Conservation (phyloP, 1,140 invertebrate species). For the Sesamia nonagrioides region DNA sequence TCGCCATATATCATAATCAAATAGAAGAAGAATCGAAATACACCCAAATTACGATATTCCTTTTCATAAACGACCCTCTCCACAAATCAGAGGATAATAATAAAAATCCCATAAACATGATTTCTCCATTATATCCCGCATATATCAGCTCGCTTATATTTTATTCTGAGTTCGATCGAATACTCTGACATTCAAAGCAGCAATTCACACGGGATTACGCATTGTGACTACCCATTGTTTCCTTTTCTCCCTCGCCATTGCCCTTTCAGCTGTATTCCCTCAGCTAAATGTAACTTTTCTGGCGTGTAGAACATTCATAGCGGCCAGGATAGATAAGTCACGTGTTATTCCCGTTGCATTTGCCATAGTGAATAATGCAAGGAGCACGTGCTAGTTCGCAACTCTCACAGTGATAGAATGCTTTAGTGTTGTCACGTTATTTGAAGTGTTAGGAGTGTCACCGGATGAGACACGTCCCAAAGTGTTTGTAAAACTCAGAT, state of each 20-base stretch:
- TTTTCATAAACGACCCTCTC: slow-evolving; percentile 25
- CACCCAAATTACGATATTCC: slow-evolving; percentile 10
- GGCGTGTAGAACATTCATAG: slow-evolving; percentile 67
- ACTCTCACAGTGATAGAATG: slow-evolving; percentile 70
- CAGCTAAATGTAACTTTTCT: slow-evolving; percentile 59
- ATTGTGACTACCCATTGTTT: slow-evolving; percentile 45
- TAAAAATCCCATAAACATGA: slow-evolving; percentile 34
- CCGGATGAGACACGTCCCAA: slow-evolving; percentile 45
- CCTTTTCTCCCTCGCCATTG: slow-evolving; percentile 35
- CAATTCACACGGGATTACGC: slow-evolving; percentile 31
- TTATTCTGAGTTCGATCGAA: slow-evolving; percentile 26
- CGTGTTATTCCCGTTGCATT: slow-evolving; percentile 69
- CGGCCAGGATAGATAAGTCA: slow-evolving; percentile 73
- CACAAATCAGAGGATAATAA: slow-evolving; percentile 33
- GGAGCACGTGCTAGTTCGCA: slow-evolving; percentile 69
- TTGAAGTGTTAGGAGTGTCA: slow-evolving; percentile 52
- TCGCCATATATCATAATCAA: neutral
- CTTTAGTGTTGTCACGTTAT: slow-evolving; percentile 67
- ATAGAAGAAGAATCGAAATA: neutral
- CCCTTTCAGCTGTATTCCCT: slow-evolving; percentile 49
- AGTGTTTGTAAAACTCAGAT: slow-evolving; percentile 46
- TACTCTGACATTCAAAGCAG: slow-evolving; percentile 46
- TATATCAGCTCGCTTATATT: slow-evolving; percentile 15
- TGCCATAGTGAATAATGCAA: slow-evolving; percentile 82
- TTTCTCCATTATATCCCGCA: slow-evolving; percentile 30